These are phyloP conservation scores for Acanthurus tractus DNA, from an alignment of 2,797 vertebrate species.

Conservation along the genomic window DNA sequence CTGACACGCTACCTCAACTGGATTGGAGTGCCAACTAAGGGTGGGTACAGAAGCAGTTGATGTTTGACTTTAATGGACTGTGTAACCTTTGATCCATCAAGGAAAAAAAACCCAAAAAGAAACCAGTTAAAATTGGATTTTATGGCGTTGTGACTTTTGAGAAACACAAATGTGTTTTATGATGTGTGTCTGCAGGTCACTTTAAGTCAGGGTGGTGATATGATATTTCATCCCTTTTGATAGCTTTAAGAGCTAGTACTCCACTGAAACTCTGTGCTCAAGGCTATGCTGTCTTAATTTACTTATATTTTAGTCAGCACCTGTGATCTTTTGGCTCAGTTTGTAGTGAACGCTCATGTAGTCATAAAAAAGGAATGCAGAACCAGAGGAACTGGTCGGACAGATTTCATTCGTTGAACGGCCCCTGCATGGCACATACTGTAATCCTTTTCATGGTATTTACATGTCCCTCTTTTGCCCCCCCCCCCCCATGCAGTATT, in stretches of 20 bases:
- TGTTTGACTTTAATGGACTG: background rate
- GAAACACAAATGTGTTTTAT: background rate
- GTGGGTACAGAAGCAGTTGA: constrained; percentile 74
- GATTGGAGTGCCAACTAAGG: constrained; percentile 99
- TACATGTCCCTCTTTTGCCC: background rate
- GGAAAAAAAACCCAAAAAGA: background rate
- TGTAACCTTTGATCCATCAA: background rate
- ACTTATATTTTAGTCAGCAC: background rate
- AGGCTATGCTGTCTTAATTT: constrained; percentile 3
- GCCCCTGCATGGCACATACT: background rate
- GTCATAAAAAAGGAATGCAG: constrained; percentile 21
- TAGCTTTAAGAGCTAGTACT: background rate
- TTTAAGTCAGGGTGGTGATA: background rate
- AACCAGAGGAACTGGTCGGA: constrained; percentile 45
- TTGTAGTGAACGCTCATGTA: background rate
- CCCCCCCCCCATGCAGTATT: constrained; percentile 86
- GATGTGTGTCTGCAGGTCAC: background rate
- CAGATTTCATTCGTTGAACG: background rate
- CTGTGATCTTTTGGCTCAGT: background rate
- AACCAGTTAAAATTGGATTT: background rate
- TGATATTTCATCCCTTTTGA: background rate
- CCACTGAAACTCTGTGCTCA: constrained; percentile 5
- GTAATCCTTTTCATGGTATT: background rate
- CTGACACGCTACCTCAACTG: constrained; percentile 99
- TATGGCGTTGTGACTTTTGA: background rate